Conservation (phyloP, 1,140 invertebrate genomes). For the Copidosoma floridanum region DNA sequence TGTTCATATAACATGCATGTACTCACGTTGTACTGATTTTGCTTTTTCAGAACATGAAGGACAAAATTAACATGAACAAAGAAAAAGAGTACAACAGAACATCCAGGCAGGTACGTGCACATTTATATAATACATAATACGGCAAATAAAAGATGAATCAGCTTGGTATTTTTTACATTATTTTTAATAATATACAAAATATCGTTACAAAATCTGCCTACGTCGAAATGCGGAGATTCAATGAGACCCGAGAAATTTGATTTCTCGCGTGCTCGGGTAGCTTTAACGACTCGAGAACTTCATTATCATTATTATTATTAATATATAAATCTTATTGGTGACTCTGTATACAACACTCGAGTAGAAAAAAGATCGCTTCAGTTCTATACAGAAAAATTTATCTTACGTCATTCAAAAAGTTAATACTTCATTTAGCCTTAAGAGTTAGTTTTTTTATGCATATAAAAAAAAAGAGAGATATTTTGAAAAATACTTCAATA, state of each 20-base stretch:
- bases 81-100: conserved; percentile 76
- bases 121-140: neutral
- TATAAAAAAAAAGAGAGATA: too few relatives aligned
- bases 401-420: conserved; percentile 4
- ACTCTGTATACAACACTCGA: neutral
- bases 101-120: conserved; percentile 66
- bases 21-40: conserved; percentile 25
- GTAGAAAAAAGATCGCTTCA: conserved; percentile 3
- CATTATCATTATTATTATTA: neutral
- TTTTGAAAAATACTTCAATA: too few relatives aligned
- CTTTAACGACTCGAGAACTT: conserved; percentile 2
- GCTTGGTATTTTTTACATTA: neutral
- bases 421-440: conserved; percentile 18
- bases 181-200: conserved; percentile 24
- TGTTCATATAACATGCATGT: too few relatives aligned
- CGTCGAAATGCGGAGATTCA: conserved; percentile 5
- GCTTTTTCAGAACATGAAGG: conserved; percentile 78
- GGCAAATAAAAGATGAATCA: neutral
- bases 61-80: conserved; percentile 82
- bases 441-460: conserved; percentile 17
- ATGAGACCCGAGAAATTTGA: conserved; percentile 1
- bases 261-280: neutral
- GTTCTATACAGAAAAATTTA: conserved; percentile 8
- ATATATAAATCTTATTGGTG: too few relatives aligned
- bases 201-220: conserved; percentile 16